A percentile compares a stretch with the other conserved stretches of the same genome.
These are phyloP conservation scores for Sesamia nonagrioides DNA, from an alignment of 1,140 invertebrate genomes.

Conservation along the genomic window DNA sequence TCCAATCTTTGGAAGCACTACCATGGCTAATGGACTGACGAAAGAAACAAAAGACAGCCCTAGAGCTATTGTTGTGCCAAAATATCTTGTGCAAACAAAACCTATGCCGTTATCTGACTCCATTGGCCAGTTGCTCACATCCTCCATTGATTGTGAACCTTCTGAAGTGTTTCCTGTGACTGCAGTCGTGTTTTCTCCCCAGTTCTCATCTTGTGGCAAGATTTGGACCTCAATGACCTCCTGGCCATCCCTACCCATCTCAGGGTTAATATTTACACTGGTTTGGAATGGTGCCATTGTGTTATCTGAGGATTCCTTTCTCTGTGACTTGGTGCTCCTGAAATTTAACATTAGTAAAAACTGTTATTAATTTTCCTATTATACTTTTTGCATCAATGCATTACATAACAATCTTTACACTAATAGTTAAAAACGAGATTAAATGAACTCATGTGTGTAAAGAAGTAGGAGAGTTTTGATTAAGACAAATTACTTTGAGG, in stretches of 20 bases:
- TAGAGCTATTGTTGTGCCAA: slow-evolving; percentile 92
- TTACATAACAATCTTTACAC: too few relatives aligned
- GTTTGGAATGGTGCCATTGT: slow-evolving; percentile 93
- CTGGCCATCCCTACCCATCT: slow-evolving; percentile 90
- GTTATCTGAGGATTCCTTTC: slow-evolving; percentile 79
- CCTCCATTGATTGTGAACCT: slow-evolving; percentile 97
- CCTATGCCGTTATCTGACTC: slow-evolving; percentile 91
- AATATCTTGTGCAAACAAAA: slow-evolving; percentile 93
- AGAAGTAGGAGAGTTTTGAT: too few relatives aligned
- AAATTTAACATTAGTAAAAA: slow-evolving; percentile 46
- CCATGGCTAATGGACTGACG: slow-evolving; percentile 97
- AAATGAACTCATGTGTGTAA: too few relatives aligned
- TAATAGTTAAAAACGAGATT: too few relatives aligned
- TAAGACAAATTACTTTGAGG: neutral
- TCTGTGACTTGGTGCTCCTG: slow-evolving; percentile 85
- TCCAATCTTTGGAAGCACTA: slow-evolving; percentile 96
- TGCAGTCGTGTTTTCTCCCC: slow-evolving; percentile 99
- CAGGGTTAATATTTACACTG: slow-evolving; percentile 92
- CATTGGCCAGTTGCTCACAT: slow-evolving; percentile 93
- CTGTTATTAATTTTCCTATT: neutral
- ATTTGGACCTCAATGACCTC: slow-evolving; percentile 97
- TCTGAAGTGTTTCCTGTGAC: slow-evolving; percentile 99
- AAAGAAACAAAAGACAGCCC: slow-evolving; percentile 94
- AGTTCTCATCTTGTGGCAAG: slow-evolving; percentile 98
- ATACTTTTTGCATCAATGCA: too few relatives aligned